Conservation (phyloP, 1,140 invertebrate genomes). For the Zaprionus taronus region DNA sequence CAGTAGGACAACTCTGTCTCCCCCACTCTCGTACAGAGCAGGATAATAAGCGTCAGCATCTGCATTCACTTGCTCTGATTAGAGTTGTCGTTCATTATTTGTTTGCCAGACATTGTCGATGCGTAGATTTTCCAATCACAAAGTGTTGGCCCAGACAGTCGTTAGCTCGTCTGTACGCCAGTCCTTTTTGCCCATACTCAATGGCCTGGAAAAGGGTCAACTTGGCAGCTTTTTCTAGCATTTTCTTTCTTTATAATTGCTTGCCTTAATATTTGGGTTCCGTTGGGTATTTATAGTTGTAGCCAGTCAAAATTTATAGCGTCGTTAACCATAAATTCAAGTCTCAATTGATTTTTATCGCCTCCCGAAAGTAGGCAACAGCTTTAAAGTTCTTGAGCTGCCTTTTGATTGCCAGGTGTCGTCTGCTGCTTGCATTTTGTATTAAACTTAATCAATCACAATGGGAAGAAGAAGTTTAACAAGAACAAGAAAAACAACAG, state of each 20-base stretch:
- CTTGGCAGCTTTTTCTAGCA: slow-evolving; percentile 31
- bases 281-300: slow-evolving; percentile 72
- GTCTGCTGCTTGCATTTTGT: slow-evolving; percentile 54
- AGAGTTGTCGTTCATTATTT: slow-evolving; percentile 63
- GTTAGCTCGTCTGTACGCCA: slow-evolving; percentile 4
- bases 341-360: slow-evolving; percentile 65
- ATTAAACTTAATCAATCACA: slow-evolving; percentile 75
- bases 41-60: slow-evolving; percentile 39
- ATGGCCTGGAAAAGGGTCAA: slow-evolving; percentile 77
- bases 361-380: slow-evolving; percentile 22
- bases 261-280: slow-evolving; percentile 73
- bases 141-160: slow-evolving; percentile 46
- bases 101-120: slow-evolving; percentile 59
- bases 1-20: background rate
- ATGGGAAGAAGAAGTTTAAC: slow-evolving; percentile 24
- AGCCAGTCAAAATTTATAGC: slow-evolving; percentile 27
- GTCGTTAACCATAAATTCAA: slow-evolving; percentile 59
- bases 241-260: slow-evolving; percentile 70
- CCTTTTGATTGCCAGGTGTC: slow-evolving; percentile 58
- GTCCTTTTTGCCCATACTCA: slow-evolving; percentile 64
- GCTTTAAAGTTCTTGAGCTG: slow-evolving; percentile 23
- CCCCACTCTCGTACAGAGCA: slow-evolving; percentile 7
- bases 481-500: slow-evolving; percentile 27
- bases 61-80: slow-evolving; percentile 62
- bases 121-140: slow-evolving; percentile 76